Percentiles rank a stretch among this genome's conserved stretches.
phyloP scores from a whole-genome alignment of 2,888 invertebrate species.

The Cryptocephalus moraei region DNA sequence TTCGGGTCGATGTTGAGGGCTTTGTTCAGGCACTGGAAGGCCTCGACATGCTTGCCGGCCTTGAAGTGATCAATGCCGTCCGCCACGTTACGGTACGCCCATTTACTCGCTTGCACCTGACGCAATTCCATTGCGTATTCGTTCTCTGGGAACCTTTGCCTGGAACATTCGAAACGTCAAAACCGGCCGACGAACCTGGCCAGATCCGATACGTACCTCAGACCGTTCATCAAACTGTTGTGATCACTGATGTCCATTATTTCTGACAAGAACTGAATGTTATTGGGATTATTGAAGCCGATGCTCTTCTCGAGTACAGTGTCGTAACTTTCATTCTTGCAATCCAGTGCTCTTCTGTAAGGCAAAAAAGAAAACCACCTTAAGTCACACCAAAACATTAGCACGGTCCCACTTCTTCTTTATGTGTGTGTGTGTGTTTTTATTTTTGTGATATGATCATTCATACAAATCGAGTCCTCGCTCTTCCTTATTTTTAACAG shows the following conservation, averaged over 20 bases:
- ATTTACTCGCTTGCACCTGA: conserved; percentile 84
- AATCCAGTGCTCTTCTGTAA: conserved; percentile 68
- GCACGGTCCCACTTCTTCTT: too few species aligned
- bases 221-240: conserved; percentile 57
- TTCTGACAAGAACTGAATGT: conserved; percentile 70
- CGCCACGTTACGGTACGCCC: conserved; percentile 87
- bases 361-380: conserved; percentile 14
- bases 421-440: too few species aligned
- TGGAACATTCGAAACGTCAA: conserved; percentile 28
- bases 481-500: too few species aligned
- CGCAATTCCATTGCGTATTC: conserved; percentile 79
- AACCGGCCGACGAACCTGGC: background rate
- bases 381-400: too few species aligned
- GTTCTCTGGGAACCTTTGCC: conserved; percentile 64
- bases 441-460: too few species aligned
- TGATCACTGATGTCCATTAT: conserved; percentile 63
- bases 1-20: conserved; percentile 85
- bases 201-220: conserved; percentile 47
- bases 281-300: conserved; percentile 84
- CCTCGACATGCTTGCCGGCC: conserved; percentile 84
- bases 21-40: conserved; percentile 88
- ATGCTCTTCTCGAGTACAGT: conserved; percentile 71
- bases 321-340: conserved; percentile 70
- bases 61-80: conserved; percentile 94
- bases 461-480: too few species aligned